These are phyloP conservation scores for Arrhopalites spinosus DNA, from an alignment of 2,888 invertebrate genomes.

Conservation along the genomic window DNA sequence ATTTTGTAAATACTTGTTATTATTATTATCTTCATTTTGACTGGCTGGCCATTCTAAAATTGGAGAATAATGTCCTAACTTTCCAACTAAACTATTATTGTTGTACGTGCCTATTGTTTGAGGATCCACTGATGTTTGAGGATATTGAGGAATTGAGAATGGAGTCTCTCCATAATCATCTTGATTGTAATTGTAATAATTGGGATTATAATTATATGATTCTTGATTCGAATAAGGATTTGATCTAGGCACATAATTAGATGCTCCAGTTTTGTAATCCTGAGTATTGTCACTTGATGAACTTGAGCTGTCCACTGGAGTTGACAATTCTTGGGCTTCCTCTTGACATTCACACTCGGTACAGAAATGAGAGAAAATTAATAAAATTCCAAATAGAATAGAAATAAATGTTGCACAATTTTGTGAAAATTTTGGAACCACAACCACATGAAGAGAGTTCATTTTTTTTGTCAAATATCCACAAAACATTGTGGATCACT, in stretches of 20 bases:
- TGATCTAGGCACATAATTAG: too few species aligned
- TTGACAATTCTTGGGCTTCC: not conserved
- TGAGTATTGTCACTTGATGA: not conserved
- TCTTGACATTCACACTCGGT: not conserved
- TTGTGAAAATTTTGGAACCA: too few species aligned
- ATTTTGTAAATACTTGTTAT: not conserved
- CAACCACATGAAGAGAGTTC: too few species aligned
- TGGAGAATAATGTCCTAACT: too few species aligned
- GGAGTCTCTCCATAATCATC: too few species aligned
- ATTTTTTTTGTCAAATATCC: too few species aligned
- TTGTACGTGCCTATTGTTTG: not conserved
- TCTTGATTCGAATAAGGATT: not conserved
- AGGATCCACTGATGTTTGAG: not conserved
- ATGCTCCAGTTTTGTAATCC: too few species aligned
- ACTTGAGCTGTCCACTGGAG: not conserved
- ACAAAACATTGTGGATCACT: too few species aligned
- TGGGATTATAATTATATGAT: not conserved
- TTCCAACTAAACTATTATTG: not conserved
- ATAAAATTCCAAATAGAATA: too few species aligned
- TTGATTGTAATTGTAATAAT: not conserved
- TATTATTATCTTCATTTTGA: not conserved
- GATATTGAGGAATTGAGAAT: not conserved
- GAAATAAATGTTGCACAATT: too few species aligned
- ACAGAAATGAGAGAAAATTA: not conserved
- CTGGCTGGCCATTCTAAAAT: too few species aligned